A percentile compares a stretch with the other conserved stretches of the same genome.
These are phyloP conservation scores for Microcebus murinus DNA, from an alignment of 2,113 vertebrate species.

Conservation along the genomic window DNA sequence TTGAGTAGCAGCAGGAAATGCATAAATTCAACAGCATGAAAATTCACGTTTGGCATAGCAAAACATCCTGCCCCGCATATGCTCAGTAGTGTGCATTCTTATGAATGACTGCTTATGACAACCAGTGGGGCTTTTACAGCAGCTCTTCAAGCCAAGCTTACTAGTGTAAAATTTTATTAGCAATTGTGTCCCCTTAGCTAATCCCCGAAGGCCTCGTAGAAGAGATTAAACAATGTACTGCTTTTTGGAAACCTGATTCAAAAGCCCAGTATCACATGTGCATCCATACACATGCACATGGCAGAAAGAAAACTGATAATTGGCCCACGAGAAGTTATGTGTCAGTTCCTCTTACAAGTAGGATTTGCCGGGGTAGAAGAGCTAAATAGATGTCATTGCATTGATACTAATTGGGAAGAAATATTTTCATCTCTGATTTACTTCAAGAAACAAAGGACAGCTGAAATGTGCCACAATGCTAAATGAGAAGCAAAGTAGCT, in stretches of 20 bases:
- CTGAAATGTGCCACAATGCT: slow-evolving; percentile 18
- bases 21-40: slow-evolving; percentile 82
- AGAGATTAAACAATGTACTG: slow-evolving; percentile 62
- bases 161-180: slow-evolving; percentile 75
- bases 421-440: slow-evolving; percentile 56
- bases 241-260: slow-evolving; percentile 50
- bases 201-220: slow-evolving; percentile 41
- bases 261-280: not conserved
- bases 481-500: slow-evolving; percentile 62
- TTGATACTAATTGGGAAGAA: slow-evolving; percentile 33
- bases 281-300: accelerated
- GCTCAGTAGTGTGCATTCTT: slow-evolving; percentile 72
- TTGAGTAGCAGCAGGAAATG: slow-evolving; percentile 83
- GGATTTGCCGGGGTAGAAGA: not conserved
- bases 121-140: slow-evolving; percentile 68
- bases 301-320: not conserved
- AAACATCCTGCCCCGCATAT: slow-evolving; percentile 63
- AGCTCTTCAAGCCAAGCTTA: slow-evolving; percentile 67
- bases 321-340: not conserved
- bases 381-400: slow-evolving; percentile 4
- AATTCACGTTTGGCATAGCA: slow-evolving; percentile 71
- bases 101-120: slow-evolving; percentile 76
- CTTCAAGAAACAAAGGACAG: slow-evolving; percentile 45
- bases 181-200: slow-evolving; percentile 69
- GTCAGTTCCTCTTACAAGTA: not conserved